Evolutionary conservation across 2,888 invertebrate species (phyloP).

Genomic region (Lochmaea capreae): DNA sequence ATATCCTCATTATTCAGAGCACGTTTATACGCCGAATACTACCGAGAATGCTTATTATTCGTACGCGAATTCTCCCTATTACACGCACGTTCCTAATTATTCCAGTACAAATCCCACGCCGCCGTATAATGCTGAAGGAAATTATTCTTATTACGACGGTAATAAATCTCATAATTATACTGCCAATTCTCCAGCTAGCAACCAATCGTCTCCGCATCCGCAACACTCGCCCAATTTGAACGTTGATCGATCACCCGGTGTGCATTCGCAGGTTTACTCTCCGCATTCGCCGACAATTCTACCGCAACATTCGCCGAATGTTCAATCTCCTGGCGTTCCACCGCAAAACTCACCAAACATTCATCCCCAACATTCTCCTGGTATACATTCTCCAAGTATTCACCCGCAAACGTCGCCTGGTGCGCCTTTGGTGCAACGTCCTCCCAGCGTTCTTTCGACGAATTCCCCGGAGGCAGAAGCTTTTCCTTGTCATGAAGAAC

Average conservation of each 20-base stretch:
- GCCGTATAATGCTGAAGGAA: conserved; percentile 58
- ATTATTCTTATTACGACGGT: conserved; percentile 70
- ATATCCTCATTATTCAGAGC: conserved; percentile 69
- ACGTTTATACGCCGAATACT: conserved; percentile 71
- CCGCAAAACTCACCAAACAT: conserved; percentile 41
- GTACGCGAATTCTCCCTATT: conserved; percentile 61
- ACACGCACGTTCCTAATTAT: conserved; percentile 60
- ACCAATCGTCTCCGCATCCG: conserved; percentile 51
- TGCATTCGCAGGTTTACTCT: conserved; percentile 41
- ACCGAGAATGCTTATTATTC: conserved; percentile 59
- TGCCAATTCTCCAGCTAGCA: conserved; percentile 60
- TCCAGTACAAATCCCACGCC: conserved; percentile 67
- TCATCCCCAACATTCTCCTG: conserved; percentile 38
- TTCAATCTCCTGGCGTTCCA: conserved; percentile 32
- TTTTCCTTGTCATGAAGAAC: conserved; percentile 46
- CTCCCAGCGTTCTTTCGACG: conserved; percentile 15
- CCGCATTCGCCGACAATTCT: conserved; percentile 10
- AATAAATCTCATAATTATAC: conserved; percentile 66
- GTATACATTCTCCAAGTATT: conserved; percentile 41
- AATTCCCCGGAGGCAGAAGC: conserved; percentile 36
- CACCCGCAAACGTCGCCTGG: conserved; percentile 41
- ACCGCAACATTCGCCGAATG: conserved; percentile 5
- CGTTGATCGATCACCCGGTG: conserved; percentile 9
- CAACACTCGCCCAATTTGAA: conserved; percentile 5
- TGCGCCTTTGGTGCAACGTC: conserved; percentile 24